These are phyloP conservation scores for Dipodomys merriami DNA, from an alignment of 2,113 vertebrate species.

Conservation along the genomic window DNA sequence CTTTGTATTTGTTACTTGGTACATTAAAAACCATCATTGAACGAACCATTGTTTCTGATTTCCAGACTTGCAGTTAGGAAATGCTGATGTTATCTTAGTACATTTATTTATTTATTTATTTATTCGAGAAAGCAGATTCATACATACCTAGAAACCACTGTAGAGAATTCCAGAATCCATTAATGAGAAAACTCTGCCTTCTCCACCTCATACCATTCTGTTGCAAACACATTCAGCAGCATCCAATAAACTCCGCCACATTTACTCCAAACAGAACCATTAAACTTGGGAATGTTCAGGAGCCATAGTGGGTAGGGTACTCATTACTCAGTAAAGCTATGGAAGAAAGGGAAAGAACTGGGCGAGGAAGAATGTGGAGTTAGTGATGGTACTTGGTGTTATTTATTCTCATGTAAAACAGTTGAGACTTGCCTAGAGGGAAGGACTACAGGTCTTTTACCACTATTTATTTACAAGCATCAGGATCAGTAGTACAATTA, in stretches of 20 bases:
- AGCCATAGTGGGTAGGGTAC: neutral
- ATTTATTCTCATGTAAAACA: neutral
- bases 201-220: neutral
- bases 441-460: neutral
- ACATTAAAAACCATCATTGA: slow-evolving; percentile 24
- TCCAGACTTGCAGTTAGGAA: slow-evolving; percentile 41
- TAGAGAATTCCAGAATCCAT: slow-evolving; percentile 38
- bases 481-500: neutral
- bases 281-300: neutral
- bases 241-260: neutral
- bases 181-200: neutral
- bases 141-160: slow-evolving; percentile 23
- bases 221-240: neutral
- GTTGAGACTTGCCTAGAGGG: neutral
- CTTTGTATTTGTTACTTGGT: slow-evolving; percentile 9
- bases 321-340: neutral
- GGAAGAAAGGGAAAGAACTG: neutral
- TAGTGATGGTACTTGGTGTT: neutral
- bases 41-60: slow-evolving; percentile 26
- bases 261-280: neutral
- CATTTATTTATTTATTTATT: slow-evolving; percentile 39
- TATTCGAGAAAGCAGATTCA: neutral
- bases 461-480: neutral
- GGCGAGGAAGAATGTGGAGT: neutral
- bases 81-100: slow-evolving; percentile 20